Conservation (phyloP, 2,797 vertebrate species). For the Tauraco hartlaubi region DNA sequence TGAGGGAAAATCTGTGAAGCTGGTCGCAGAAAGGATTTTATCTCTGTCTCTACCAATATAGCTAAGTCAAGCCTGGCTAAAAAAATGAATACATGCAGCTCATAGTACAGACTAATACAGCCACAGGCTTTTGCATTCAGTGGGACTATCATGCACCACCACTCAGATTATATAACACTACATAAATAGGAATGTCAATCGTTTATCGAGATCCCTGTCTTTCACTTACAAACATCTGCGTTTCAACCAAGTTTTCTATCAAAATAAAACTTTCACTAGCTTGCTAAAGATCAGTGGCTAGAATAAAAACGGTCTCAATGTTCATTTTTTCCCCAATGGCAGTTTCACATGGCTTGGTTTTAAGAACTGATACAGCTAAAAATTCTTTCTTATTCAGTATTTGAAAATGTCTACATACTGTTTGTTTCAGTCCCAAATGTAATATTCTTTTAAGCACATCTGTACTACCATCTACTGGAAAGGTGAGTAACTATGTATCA, state of each 20-base stretch:
- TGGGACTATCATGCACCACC: not conserved
- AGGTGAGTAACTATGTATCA: constrained; percentile 74
- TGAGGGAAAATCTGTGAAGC: not conserved
- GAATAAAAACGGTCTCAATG: not conserved
- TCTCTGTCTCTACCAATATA: not conserved
- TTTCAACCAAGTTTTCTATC: constrained; percentile 16
- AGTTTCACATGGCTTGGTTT: constrained; percentile 9
- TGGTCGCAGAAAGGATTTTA: not conserved
- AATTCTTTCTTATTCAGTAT: constrained; percentile 10
- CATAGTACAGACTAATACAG: not conserved
- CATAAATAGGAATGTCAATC: not conserved
- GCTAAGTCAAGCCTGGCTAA: not conserved
- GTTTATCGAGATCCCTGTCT: not conserved
- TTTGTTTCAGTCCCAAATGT: constrained; percentile 42
- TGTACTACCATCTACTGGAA: constrained; percentile 84
- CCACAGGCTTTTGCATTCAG: not conserved
- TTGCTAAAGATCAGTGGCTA: constrained; percentile 6
- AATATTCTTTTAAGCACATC: constrained; percentile 75
- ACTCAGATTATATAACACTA: not conserved
- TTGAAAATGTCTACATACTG: not conserved
- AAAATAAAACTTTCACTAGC: constrained; percentile 22
- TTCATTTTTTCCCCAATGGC: not conserved
- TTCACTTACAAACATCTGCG: not conserved
- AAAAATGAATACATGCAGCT: not conserved
- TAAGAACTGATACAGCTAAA: not conserved